phyloP scores from a whole-genome alignment of 2,888 invertebrate genomes.

The Campoletis raptor region DNA sequence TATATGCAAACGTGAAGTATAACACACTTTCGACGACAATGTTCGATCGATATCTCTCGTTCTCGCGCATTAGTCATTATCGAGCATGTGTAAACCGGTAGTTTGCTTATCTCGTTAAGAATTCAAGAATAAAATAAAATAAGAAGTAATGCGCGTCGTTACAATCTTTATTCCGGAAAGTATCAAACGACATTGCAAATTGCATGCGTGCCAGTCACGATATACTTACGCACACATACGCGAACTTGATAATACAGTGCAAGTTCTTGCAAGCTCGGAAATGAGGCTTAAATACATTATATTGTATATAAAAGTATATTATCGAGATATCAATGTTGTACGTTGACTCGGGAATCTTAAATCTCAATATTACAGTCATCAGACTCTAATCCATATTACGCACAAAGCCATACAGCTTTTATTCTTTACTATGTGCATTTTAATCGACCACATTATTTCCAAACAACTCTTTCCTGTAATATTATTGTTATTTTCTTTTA shows the following conservation, averaged over 20 bases:
- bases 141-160: conserved; percentile 6
- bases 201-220: conserved; percentile 21
- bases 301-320: conserved; percentile 1
- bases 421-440: background rate
- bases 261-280: conserved; percentile 27
- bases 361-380: conserved; percentile 29
- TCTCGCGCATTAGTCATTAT: conserved; percentile 61
- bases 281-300: background rate
- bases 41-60: conserved; percentile 61
- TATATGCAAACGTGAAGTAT: background rate
- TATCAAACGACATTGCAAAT: conserved; percentile 3
- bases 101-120: conserved; percentile 65
- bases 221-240: conserved; percentile 13
- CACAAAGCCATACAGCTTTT: background rate
- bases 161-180: conserved; percentile 26
- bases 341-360: conserved; percentile 8
- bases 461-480: background rate
- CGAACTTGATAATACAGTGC: conserved; percentile 17
- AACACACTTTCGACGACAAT: conserved; percentile 33
- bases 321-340: background rate
- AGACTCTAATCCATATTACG: background rate
- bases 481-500: background rate
- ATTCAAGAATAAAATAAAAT: conserved; percentile 47
- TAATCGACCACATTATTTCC: background rate
- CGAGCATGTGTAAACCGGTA: conserved; percentile 60